A percentile compares a stretch with the other conserved stretches of the same genome.
Conservation (phyloP, 2,113 vertebrate genomes). For the Agelaius tricolor region DNA sequence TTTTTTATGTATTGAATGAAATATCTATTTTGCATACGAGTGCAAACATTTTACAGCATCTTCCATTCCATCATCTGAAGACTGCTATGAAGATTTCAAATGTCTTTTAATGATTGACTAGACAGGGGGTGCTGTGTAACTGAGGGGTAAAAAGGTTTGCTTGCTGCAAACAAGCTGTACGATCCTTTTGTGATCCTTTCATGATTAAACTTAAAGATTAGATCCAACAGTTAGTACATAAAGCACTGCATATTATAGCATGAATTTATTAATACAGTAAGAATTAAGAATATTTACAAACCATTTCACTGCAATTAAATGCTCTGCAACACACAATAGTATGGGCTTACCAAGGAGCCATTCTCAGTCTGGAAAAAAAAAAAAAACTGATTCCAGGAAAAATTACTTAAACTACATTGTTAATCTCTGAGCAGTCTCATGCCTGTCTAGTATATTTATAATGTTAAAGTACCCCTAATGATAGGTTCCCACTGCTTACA, state of each 20-base stretch:
- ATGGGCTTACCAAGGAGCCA: not conserved
- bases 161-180: not conserved
- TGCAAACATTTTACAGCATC: not conserved
- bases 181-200: not conserved
- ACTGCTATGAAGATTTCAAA: not conserved
- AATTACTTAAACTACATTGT: not conserved
- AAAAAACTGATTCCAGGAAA: not conserved
- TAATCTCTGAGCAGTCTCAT: not conserved
- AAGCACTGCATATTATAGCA: not conserved
- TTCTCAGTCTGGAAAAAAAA: not conserved
- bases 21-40: not conserved
- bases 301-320: not conserved
- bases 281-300: not conserved
- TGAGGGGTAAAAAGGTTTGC: rapidly evolving
- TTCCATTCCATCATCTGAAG: not conserved
- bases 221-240: not conserved
- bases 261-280: not conserved
- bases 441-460: not conserved
- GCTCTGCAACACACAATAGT: not conserved
- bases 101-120: not conserved
- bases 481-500: not conserved
- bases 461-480: not conserved
- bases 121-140: not conserved
- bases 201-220: not conserved
- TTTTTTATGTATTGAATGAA: not conserved